Conservation (phyloP, 2,797 vertebrate species). For the Heliangelus exortis region DNA sequence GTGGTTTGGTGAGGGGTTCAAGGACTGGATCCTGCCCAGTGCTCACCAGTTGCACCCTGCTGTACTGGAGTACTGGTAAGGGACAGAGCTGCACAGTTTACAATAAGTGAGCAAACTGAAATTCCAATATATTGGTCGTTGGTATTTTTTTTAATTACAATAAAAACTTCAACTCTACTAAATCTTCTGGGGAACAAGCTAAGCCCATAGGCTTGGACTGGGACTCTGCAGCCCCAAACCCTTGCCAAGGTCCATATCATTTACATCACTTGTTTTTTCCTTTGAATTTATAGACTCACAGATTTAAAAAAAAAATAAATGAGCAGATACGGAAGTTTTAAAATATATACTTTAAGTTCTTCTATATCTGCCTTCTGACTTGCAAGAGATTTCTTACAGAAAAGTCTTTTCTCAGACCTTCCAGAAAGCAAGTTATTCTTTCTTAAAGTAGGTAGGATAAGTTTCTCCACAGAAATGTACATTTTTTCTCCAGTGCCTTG, state of each 20-base stretch:
- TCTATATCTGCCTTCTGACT: not conserved
- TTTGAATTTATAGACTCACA: not conserved
- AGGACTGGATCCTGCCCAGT: not conserved
- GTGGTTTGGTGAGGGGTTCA: not conserved
- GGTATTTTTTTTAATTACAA: too few species aligned
- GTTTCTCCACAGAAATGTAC: not conserved
- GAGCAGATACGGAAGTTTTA: not conserved
- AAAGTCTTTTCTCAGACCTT: not conserved
- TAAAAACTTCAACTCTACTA: too few species aligned
- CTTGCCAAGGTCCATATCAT: not conserved
- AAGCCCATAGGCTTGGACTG: not conserved
- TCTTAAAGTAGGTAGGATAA: not conserved
- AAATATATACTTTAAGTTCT: not conserved
- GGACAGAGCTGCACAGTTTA: not conserved
- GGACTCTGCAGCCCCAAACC: not conserved
- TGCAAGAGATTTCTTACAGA: not conserved
- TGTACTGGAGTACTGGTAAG: fast-evolving
- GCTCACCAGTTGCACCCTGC: not conserved
- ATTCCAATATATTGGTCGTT: not conserved
- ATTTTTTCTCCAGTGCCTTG: not conserved
- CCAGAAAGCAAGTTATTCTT: not conserved
- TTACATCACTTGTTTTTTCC: not conserved
- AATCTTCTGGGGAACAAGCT: not conserved
- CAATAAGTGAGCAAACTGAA: not conserved
- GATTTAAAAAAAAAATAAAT: not conserved